These are phyloP conservation scores for Euclidia mi DNA, from an alignment of 2,888 invertebrate genomes.

Conservation along the genomic window DNA sequence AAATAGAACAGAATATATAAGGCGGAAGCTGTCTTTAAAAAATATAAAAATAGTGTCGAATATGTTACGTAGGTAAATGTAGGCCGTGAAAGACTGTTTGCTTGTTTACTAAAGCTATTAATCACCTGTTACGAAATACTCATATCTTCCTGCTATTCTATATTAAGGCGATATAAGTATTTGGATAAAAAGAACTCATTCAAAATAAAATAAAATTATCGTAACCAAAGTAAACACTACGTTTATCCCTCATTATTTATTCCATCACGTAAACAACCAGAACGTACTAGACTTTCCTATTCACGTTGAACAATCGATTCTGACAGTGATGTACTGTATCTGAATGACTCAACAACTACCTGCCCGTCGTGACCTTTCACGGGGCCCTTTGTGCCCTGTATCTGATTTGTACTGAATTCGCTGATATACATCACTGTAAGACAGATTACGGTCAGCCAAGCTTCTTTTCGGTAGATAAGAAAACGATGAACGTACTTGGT, in stretches of 20 bases:
- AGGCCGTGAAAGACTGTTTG: no score
- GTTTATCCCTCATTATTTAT: conserved; percentile 35
- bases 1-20: no score
- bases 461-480: conserved; percentile 44
- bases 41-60: no score
- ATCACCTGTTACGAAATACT: no score
- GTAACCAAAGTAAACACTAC: conserved; percentile 21
- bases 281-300: conserved; percentile 17
- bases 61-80: no score
- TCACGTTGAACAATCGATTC: conserved; percentile 19
- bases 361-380: conserved; percentile 48
- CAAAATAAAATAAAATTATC: conserved; percentile 4
- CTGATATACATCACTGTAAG: conserved; percentile 42
- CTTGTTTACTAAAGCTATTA: no score
- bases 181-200: not conserved
- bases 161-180: no score
- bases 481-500: conserved; percentile 38
- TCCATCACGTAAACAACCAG: conserved; percentile 33
- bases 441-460: conserved; percentile 42
- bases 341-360: conserved; percentile 40
- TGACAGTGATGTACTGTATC: conserved; percentile 34
- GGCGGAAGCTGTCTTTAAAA: no score
- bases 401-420: conserved; percentile 44
- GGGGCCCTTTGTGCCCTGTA: conserved; percentile 31
- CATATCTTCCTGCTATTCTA: no score